Base-by-base conservation (phyloP, 2,888 invertebrate genomes). In the Griposia aprilina region DNA sequence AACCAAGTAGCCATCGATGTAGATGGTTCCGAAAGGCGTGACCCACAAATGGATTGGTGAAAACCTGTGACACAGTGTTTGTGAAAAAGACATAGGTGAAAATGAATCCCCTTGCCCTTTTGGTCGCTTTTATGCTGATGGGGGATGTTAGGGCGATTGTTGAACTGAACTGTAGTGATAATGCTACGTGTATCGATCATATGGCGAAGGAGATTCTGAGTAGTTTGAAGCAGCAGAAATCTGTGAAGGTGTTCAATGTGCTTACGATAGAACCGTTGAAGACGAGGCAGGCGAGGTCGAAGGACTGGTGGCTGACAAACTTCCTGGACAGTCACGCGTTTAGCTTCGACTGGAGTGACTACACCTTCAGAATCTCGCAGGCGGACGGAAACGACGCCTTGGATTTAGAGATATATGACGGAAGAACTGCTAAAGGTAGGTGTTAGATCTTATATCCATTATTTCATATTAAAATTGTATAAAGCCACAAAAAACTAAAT, bases 161-260 rank as follows among this genome's bases (percentile, higher is more conserved):
- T 80, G 95, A 97, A 88, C 88, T 97, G 50, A 94, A 93, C 88
- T 97, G 97, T 93, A 97, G 97, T 92, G 97, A 97, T 89, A 97
- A 97, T 93, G 97, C 97, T 55, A 97, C 97, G 81, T 97, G 97
- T 88, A 95, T 97, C 59, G 96, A 97, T 76, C 88, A 94, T 57
- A 92, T 97, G 90, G 95, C 97, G 36, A 95, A 92, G 81, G 96
- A 97, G 84, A 94, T 97, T 71, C 91, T 97, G 78, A 95, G 94
- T 87, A 97, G 97, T 87, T 96, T 97, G 80, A 93, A 96, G 74
- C 95, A 97, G 74, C 96, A 97, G 87, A 97, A 97, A 88, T 94
- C 97, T 73, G 95, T 97, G 80, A 96, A 95, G 87, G 86, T 97
- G 55, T 97, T 97, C 90, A 97, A 97, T 78, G 90, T 96, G 84